phyloP scores from a whole-genome alignment of 1,140 invertebrate genomes.

The Sminthurides bifidus region DNA sequence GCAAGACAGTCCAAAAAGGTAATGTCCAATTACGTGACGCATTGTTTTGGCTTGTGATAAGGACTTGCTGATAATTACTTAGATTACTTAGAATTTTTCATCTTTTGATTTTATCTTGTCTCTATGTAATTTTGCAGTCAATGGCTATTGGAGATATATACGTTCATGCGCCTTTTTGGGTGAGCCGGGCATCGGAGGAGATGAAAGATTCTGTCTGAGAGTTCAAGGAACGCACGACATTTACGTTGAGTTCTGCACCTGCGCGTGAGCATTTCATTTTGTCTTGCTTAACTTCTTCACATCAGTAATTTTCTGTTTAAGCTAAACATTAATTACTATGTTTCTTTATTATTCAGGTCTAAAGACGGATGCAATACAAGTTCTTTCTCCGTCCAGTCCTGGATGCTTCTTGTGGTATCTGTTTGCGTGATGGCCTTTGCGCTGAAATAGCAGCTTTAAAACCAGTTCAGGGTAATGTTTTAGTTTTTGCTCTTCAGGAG shows the following conservation, averaged over 20 bases:
- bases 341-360: neutral
- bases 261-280: slow-evolving; percentile 42
- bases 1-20: slow-evolving; percentile 89
- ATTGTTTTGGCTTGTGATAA: neutral
- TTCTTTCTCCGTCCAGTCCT: neutral
- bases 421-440: neutral
- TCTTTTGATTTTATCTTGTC: slow-evolving; percentile 4
- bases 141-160: slow-evolving; percentile 81
- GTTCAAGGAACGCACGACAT: slow-evolving; percentile 83
- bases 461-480: no score
- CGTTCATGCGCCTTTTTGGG: slow-evolving; percentile 79
- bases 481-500: no score
- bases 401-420: neutral
- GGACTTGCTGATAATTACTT: neutral
- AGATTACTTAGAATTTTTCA: neutral
- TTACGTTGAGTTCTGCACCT: slow-evolving; percentile 86
- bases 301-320: neutral
- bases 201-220: slow-evolving; percentile 82
- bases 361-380: slow-evolving; percentile 4
- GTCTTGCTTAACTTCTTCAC: neutral
- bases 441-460: neutral
- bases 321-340: neutral
- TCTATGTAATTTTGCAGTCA: slow-evolving; percentile 48
- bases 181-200: slow-evolving; percentile 74
- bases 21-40: slow-evolving; percentile 15